Base-by-base conservation (phyloP, 1,140 invertebrate species). In the Stegodyphus mimosarum region DNA sequence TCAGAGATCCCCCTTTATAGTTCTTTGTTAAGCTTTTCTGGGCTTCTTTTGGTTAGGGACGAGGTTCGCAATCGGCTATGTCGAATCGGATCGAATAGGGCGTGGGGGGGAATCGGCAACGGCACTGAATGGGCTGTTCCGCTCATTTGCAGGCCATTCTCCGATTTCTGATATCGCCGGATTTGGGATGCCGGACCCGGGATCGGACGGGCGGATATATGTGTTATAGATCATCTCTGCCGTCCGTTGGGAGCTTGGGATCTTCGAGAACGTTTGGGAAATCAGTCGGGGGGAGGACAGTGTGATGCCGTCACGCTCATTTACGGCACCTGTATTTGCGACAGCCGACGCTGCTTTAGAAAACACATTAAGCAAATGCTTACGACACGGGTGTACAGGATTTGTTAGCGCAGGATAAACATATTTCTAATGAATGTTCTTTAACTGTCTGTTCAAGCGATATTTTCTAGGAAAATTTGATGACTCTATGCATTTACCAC, bases 61-160 rank as follows among this genome's bases (percentile, higher is more conserved):
- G 64, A 66, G 79, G 72, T 75, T 84, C n/a, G 72, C 81, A 84
- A 84, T 70, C 81, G 73, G 81, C 72, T 84, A 76, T 76, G 64
- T 55, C 81, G 81, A 84, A 84, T 84, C 51, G 81, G 63, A 52
- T 60, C 73, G 63, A 84, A 84, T 75, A 60, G 81, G 64, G 17
- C 64, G 63, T 48, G 51, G 13, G 71, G 80, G 79, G 80, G 78
- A 53, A n/a, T 48, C 51, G 80, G 18, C 53, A 52, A 33, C 33
- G 67, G n/a, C 63, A 18, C 60, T 83, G 80, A 83, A 83, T 74
- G 51, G 80, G 48, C 49, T n/a, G 80, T 83, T 83, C 71, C 80
- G 80, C 80, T 83, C 55, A 83, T 83, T 83, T 83, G 71, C 55
- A 53, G 74, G 53, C 60, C 80, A 83, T 83, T 83, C 78, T 80